Conservation (phyloP, 2,888 invertebrate genomes). For the Hypsopygia costalis region DNA sequence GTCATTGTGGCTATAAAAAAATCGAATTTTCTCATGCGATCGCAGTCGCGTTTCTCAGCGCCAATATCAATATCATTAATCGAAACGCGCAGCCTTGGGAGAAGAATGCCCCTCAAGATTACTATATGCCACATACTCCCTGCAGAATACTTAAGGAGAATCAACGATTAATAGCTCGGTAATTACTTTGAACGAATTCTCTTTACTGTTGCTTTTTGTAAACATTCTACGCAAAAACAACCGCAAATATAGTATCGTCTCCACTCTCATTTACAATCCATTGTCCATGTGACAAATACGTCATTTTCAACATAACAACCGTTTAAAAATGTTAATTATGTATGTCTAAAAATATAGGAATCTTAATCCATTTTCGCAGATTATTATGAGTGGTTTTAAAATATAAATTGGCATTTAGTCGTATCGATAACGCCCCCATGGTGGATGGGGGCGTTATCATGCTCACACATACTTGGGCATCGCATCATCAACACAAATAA, state of each 20-base stretch:
- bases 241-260: conserved; percentile 31
- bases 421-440: conserved; percentile 58
- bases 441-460: conserved; percentile 15
- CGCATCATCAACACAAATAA: conserved; percentile 6
- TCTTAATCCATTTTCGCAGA: conserved; percentile 2
- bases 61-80: conserved; percentile 24
- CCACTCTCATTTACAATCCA: conserved; percentile 29
- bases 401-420: conserved; percentile 6
- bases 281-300: conserved; percentile 20
- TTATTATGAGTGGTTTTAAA: conserved; percentile 7
- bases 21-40: conserved; percentile 11
- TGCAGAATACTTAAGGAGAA: conserved; percentile 45
- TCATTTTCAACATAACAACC: conserved; percentile 26
- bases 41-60: neutral
- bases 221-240: conserved; percentile 30
- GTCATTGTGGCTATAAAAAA: neutral
- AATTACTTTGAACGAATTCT: conserved; percentile 55
- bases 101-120: conserved; percentile 19
- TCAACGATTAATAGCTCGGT: conserved; percentile 58
- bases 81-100: conserved; percentile 22
- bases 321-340: conserved; percentile 11
- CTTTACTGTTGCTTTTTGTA: conserved; percentile 38
- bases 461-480: conserved; percentile 14
- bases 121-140: conserved; percentile 21
- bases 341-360: conserved; percentile 1